A percentile compares a stretch with the other conserved stretches of the same genome.
phyloP scores from a whole-genome alignment of 1,140 invertebrate genomes.

The Temnothorax nylanderi region DNA sequence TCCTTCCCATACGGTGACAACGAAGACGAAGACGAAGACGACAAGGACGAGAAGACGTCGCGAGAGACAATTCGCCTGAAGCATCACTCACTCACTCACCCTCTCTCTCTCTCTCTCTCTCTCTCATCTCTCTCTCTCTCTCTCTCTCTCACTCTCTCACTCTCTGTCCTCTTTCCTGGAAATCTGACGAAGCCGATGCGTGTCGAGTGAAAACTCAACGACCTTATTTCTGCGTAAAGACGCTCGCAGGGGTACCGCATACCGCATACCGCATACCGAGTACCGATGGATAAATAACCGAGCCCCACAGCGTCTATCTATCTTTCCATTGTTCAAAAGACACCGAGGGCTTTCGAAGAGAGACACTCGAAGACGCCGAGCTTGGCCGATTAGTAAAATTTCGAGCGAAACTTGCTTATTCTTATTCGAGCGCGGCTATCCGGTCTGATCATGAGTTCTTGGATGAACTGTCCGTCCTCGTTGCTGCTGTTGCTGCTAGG shows the following conservation, averaged over 20 bases:
- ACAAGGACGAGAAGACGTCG: background rate
- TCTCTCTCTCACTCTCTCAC: too few relatives aligned
- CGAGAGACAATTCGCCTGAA: background rate
- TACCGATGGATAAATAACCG: background rate
- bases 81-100: background rate
- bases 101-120: too few relatives aligned
- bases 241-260: background rate
- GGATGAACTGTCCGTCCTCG: conserved; percentile 42
- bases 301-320: background rate
- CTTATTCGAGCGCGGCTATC: background rate
- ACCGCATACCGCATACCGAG: background rate
- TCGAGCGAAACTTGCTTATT: background rate
- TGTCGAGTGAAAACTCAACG: background rate
- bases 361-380: background rate
- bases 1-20: conserved; percentile 31
- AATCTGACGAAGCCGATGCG: background rate
- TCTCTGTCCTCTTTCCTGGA: background rate
- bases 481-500: conserved; percentile 56
- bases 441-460: conserved; percentile 50
- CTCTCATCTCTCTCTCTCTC: too few relatives aligned
- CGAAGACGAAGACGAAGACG: conserved; percentile 19
- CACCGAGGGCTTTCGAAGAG: background rate
- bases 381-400: background rate
- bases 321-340: background rate
- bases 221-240: background rate